Conservation (phyloP, 1,140 invertebrate genomes). For the Whitmania pigra region DNA sequence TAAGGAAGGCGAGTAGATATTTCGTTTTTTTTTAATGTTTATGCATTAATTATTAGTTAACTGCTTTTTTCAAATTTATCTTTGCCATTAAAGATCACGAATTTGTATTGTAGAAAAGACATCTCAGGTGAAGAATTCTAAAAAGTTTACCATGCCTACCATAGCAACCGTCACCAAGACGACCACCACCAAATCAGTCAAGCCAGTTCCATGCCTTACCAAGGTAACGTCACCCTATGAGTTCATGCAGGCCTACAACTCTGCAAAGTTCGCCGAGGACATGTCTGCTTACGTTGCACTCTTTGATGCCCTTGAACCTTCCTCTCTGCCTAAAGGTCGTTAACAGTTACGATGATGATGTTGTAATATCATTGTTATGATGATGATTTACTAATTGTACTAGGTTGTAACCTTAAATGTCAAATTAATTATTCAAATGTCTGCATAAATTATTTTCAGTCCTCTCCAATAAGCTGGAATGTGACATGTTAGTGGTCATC, state of each 20-base stretch:
- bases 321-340: not conserved
- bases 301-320: not conserved
- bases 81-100: too few relatives aligned
- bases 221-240: not conserved
- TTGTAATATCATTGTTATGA: not conserved
- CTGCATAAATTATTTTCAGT: not conserved
- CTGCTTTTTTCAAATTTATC: too few relatives aligned
- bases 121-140: too few relatives aligned
- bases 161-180: not conserved
- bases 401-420: too few relatives aligned
- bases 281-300: not conserved
- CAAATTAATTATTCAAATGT: not conserved
- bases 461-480: not conserved
- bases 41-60: too few relatives aligned
- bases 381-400: slow-evolving; percentile 4
- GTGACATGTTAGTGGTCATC: not conserved
- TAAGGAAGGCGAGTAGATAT: too few relatives aligned
- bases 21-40: too few relatives aligned
- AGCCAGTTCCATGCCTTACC: not conserved
- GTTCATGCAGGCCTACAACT: slow-evolving; percentile 4
- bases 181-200: not conserved
- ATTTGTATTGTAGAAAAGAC: too few relatives aligned
- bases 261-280: not conserved
- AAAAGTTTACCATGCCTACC: too few relatives aligned
- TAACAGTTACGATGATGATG: slow-evolving; percentile 2